Evolutionary conservation across 2,113 vertebrate species (phyloP), one percentile per base, ranked within the genome.

Genomic region (Prochilodus magdalenae): DNA sequence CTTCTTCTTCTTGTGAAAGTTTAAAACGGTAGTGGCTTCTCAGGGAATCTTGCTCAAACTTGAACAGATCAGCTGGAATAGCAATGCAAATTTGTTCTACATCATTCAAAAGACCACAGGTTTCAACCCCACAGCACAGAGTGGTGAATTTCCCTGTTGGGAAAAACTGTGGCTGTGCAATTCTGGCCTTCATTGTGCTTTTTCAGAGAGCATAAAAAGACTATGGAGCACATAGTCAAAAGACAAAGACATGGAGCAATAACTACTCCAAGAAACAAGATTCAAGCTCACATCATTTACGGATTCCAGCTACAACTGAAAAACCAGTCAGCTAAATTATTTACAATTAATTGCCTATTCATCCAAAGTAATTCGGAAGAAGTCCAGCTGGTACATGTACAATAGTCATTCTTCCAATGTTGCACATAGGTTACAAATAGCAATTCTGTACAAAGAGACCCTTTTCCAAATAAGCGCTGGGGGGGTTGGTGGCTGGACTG

Each of bases 41-140:
- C 80, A 77, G 90, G 86, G 65, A 33, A 85, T 88, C 90, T 81
- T 92, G 91, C 92, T 91, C 88, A 93, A 93, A 91, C 74, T 79
- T 65, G 70, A 82, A 83, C 30, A 81, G 65, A 73, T 72, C 80
- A 65, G 62, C 67, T 59, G 69, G 5, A 22, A 51, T 11, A 47
- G 57, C 27, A 40, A 16, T 12, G 20, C 16, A 11, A 62, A 82
- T n/a, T 36, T 36, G 29, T 75, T 24, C 40, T 49, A 16, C 27
- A 53, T 79, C 36, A 60, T 53, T 69, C 62, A 73, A 22, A 33
- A 81, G 62, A 77, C 14, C 30, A 5, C 62, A 53, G 6, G 27
- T 73, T 72, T 55, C n/a, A 36, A 59, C 22, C 73, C 15, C 22
- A 20, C 10, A 2, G 30, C 27, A 51, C 22, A 57, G 30, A 63